Evolutionary conservation across 2,888 invertebrate species (phyloP), one percentile per base, ranked within the genome.

Genomic region (Lottia scabra): DNA sequence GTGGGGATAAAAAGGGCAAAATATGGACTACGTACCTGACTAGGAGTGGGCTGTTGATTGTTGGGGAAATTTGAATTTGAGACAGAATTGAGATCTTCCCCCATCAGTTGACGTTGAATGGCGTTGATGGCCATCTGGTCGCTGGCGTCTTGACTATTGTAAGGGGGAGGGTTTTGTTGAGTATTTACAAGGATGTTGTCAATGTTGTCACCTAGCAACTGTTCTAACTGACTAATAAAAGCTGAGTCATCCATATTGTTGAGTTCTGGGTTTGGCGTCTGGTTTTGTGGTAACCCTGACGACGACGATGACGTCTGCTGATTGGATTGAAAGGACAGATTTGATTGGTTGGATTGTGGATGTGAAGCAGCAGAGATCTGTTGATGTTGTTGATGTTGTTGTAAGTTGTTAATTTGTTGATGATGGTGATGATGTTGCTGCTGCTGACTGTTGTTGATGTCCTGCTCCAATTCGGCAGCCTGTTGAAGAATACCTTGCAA

Each of bases 101-200:
- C 94, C 96, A 97, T 97, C 85, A 98, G 91, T 83, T 95, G 95
- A 88, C 95, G 94, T 86, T 96, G 95, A 85, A 98, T 98, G 65
- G 94, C 95, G 87, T 94, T 95, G 78, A 97, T 97, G 76, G 95
- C 95, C 90, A 94, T 93, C 87, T 94, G 94, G 87, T 95, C 95
- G 85, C 56, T 56, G 10, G 56, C 56, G 13, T 56, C 19, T 56
- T 56, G 56, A 56, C 56, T 56, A 12, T 56, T 56, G 23, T 56
- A 56, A 23, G 56, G 65, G 13, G 71, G 19, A 68, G 62, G 66
- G 16, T 63, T 45, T 26, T 70, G 68, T 66, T 66, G 67, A 70
- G 70, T 70, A 19, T 76, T 78, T 23, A 80, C 78, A n/a, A 84
- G 70, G 43, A 84, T 70, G 23, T 74, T 78, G 67, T 84, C 84